Percentiles rank a stretch among this genome's conserved stretches.
Evolutionary conservation across 2,888 invertebrate genomes (phyloP).

Genomic region (Ectemnius cavifrons): DNA sequence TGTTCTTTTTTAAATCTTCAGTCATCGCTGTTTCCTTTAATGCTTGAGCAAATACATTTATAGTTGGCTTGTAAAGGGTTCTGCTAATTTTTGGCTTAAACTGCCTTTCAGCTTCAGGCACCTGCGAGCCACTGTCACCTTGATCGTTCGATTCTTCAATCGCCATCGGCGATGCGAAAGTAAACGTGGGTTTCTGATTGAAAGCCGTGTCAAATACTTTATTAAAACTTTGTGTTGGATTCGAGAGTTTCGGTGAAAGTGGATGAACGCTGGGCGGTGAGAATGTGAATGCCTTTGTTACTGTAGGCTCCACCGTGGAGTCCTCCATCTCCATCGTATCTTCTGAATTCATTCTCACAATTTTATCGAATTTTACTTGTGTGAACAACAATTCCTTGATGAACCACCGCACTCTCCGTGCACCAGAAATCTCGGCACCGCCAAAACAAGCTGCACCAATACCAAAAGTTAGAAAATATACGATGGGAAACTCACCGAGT

Average conservation of each 20-base stretch:
- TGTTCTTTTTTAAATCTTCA: slow-evolving; percentile 60
- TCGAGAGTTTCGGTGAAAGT: slow-evolving; percentile 47
- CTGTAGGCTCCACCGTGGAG: slow-evolving; percentile 7
- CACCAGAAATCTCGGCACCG: too few species aligned
- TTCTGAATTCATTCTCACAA: background rate
- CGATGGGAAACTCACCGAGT: too few species aligned
- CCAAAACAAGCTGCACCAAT: too few species aligned
- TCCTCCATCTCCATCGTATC: background rate
- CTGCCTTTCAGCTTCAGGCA: slow-evolving; percentile 24
- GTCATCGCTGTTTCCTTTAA: slow-evolving; percentile 57
- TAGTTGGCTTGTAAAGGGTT: slow-evolving; percentile 49
- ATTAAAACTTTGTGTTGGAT: slow-evolving; percentile 40
- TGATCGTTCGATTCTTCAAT: slow-evolving; percentile 21
- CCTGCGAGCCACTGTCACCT: background rate
- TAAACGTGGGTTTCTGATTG: slow-evolving; percentile 35
- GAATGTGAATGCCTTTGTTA: slow-evolving; percentile 56
- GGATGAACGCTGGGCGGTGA: slow-evolving; percentile 59
- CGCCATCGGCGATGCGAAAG: slow-evolving; percentile 60
- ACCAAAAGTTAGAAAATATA: too few species aligned
- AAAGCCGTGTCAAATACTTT: slow-evolving; percentile 32
- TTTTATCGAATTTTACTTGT: background rate
- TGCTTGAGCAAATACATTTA: slow-evolving; percentile 57
- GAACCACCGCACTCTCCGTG: too few species aligned
- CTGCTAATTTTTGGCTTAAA: slow-evolving; percentile 60
- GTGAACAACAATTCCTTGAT: too few species aligned